Percentiles rank a stretch among this genome's conserved stretches.
Conservation (phyloP, 2,797 vertebrate species). For the Parauchenoglanis ngamensis region DNA sequence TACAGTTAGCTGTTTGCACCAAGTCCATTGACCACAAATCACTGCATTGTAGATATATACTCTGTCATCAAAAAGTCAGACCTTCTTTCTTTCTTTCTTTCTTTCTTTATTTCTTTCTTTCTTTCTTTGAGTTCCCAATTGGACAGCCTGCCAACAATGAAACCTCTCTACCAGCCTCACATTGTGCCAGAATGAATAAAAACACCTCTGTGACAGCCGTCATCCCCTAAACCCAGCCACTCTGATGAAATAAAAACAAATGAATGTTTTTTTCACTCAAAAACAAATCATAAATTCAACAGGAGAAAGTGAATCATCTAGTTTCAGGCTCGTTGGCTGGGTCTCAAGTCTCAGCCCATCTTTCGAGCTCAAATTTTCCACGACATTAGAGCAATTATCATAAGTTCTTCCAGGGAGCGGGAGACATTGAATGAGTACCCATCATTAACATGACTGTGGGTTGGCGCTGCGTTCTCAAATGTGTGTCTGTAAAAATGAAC, state of each 20-base stretch:
- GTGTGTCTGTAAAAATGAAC: conserved; percentile 52
- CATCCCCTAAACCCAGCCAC: conserved; percentile 20
- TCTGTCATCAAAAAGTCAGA: background rate
- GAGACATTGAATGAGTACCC: conserved; percentile 63
- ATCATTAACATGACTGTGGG: conserved; percentile 61
- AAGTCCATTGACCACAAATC: background rate
- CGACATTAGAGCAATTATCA: conserved; percentile 65
- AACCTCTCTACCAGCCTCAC: conserved; percentile 1
- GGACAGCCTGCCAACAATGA: background rate
- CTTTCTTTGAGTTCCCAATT: background rate
- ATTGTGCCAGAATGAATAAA: conserved; percentile 28
- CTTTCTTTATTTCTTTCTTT: background rate
- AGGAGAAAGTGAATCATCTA: conserved; percentile 54
- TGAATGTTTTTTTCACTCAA: conserved; percentile 36
- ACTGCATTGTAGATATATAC: background rate
- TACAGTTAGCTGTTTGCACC: background rate
- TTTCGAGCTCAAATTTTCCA: conserved; percentile 63
- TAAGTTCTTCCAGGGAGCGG: conserved; percentile 61
- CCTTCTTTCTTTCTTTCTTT: background rate
- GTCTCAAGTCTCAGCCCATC: conserved; percentile 53
- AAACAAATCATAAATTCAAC: conserved; percentile 40
- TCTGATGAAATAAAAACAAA: conserved; percentile 43
- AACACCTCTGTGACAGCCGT: conserved; percentile 14
- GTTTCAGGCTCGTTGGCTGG: conserved; percentile 46
- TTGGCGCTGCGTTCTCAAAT: conserved; percentile 46